Evolutionary conservation across 2,797 vertebrate genomes (phyloP).

Genomic region (Tamandua tetradactyla): DNA sequence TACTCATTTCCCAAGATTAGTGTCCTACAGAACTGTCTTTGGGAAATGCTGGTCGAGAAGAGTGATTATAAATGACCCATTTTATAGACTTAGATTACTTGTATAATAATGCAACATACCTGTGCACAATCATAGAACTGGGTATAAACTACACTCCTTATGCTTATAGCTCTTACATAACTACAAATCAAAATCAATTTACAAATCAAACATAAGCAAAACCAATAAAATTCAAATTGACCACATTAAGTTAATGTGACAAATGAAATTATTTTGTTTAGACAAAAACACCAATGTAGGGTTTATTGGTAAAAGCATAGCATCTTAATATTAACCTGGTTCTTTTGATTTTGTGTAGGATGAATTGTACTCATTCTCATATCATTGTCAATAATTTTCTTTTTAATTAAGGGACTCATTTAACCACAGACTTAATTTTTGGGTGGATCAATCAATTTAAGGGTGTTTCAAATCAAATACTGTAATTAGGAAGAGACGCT

Average conservation of each 20-base stretch:
- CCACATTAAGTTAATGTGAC: constrained; percentile 42
- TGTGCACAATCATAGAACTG: not conserved
- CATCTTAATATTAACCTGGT: not conserved
- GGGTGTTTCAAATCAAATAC: constrained; percentile 5
- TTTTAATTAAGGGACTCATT: not conserved
- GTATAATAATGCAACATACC: constrained; percentile 18
- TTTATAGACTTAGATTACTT: not conserved
- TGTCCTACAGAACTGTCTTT: not conserved
- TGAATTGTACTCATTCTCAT: not conserved
- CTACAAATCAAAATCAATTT: constrained; percentile 46
- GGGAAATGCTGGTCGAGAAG: not conserved
- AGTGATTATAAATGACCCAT: not conserved
- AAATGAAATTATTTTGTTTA: constrained; percentile 43
- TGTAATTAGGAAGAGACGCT: not conserved
- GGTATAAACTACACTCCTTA: not conserved
- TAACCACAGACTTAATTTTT: constrained; percentile 32
- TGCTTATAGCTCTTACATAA: not conserved
- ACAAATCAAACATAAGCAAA: constrained; percentile 51
- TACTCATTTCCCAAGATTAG: not conserved
- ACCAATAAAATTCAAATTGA: constrained; percentile 52
- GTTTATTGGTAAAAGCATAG: constrained; percentile 25
- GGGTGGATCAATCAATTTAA: not conserved
- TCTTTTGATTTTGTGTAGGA: not conserved
- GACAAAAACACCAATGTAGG: constrained; percentile 13
- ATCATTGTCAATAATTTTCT: not conserved